Percentiles rank a stretch among this genome's conserved stretches.
These are phyloP conservation scores for Subanguina moxae DNA, from an alignment of 1,140 invertebrate species.

Conservation along the genomic window DNA sequence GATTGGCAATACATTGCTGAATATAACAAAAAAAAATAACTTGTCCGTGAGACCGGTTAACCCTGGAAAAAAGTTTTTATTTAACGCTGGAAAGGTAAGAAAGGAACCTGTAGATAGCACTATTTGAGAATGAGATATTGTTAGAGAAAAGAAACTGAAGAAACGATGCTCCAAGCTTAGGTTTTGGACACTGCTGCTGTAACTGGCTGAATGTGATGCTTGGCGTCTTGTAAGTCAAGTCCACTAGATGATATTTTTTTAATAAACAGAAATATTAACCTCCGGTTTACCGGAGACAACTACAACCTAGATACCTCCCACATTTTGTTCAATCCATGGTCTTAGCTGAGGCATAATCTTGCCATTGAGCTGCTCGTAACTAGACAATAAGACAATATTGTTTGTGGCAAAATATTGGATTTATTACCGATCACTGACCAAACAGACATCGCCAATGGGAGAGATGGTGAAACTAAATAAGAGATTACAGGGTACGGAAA, in stretches of 20 bases:
- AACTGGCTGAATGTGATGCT: constrained; percentile 56
- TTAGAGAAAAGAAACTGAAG: constrained; percentile 66
- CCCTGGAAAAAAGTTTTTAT: constrained; percentile 65
- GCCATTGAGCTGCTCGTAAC: constrained; percentile 72
- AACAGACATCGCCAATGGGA: constrained; percentile 66
- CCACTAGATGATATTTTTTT: constrained; percentile 61
- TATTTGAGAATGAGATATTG: constrained; percentile 71
- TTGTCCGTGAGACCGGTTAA: constrained; percentile 88
- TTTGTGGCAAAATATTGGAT: not conserved
- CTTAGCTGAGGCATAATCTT: constrained; percentile 73
- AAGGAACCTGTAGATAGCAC: constrained; percentile 50
- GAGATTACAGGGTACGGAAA: no score
- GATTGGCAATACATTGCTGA: no score
- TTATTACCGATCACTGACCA: constrained; percentile 71
- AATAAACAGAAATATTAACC: no score
- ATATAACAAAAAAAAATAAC: no score
- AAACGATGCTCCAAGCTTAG: constrained; percentile 59
- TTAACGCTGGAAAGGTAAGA: not conserved
- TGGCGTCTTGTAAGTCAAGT: constrained; percentile 62
- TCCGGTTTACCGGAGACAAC: no score
- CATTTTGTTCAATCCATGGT: constrained; percentile 73
- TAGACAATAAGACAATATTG: not conserved
- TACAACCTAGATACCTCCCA: constrained; percentile 66
- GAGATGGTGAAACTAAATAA: constrained; percentile 56
- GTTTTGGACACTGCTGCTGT: constrained; percentile 53